Evolutionary conservation across 2,797 vertebrate genomes (phyloP).

Genomic region (Sciurus carolinensis): DNA sequence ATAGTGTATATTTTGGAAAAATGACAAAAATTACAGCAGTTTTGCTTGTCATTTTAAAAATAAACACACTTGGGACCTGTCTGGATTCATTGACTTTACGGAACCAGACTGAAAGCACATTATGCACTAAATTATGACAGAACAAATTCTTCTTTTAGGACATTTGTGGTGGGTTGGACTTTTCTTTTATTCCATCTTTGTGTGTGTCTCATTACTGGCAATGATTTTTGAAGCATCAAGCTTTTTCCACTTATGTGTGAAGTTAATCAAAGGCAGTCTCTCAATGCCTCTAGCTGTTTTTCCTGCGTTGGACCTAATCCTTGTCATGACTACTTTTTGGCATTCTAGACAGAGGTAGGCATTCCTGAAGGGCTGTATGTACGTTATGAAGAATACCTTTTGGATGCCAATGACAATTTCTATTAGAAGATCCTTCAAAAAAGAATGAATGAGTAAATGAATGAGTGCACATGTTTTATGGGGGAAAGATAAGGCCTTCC

Average conservation of each 20-base stretch:
- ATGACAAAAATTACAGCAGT: slow-evolving; percentile 74
- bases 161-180: neutral
- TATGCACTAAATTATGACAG: slow-evolving; percentile 54
- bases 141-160: slow-evolving; percentile 73
- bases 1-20: slow-evolving; percentile 72
- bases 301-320: neutral
- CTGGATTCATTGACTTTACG: slow-evolving; percentile 58
- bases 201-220: slow-evolving; percentile 67
- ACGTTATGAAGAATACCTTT: slow-evolving; percentile 6
- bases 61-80: slow-evolving; percentile 69
- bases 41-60: slow-evolving; percentile 78
- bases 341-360: neutral
- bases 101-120: slow-evolving; percentile 68
- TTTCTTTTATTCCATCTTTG: slow-evolving; percentile 7
- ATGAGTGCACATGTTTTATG: neutral
- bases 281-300: slow-evolving; percentile 56
- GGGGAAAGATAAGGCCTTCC: neutral
- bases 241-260: slow-evolving; percentile 62
- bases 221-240: slow-evolving; percentile 57
- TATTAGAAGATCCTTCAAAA: neutral
- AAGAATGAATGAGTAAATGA: neutral
- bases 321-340: neutral
- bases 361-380: slow-evolving; percentile 14
- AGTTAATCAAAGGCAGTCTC: slow-evolving; percentile 51
- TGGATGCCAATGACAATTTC: neutral